phyloP scores from a whole-genome alignment of 2,113 vertebrate genomes.

The Pterocles orientalis region DNA sequence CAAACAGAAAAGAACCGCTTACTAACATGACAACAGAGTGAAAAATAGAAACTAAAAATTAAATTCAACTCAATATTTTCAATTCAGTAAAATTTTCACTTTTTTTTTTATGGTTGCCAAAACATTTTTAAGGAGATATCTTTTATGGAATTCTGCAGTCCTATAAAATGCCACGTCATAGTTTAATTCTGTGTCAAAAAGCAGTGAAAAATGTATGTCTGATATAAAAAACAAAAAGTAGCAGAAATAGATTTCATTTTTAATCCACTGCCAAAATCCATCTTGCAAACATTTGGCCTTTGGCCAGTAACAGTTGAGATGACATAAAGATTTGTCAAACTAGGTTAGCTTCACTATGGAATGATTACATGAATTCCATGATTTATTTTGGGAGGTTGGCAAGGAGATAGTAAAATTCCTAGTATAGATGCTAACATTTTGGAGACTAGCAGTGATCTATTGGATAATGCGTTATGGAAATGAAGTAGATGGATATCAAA shows the following conservation, averaged over 20 bases:
- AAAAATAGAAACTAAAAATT: neutral
- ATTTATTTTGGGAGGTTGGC: conserved; percentile 2
- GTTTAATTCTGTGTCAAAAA: neutral
- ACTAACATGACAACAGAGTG: neutral
- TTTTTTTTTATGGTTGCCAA: neutral
- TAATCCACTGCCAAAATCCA: conserved; percentile 40
- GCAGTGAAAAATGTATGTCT: neutral
- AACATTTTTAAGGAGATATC: neutral
- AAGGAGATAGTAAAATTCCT: neutral
- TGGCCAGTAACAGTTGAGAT: conserved; percentile 17
- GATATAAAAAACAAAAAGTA: neutral
- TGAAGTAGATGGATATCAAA: neutral
- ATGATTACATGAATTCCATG: neutral
- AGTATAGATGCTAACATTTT: neutral
- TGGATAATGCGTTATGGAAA: neutral
- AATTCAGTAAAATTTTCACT: neutral
- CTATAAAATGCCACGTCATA: neutral
- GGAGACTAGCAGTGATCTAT: neutral
- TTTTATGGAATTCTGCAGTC: neutral
- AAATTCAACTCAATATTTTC: neutral
- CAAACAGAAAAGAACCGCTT: neutral
- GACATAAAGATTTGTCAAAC: conserved; percentile 24
- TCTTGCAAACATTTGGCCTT: conserved; percentile 44
- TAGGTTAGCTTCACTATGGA: conserved; percentile 22
- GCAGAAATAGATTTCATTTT: conserved; percentile 54